Percentiles rank a stretch among this genome's conserved stretches.
phyloP scores from a whole-genome alignment of 2,888 invertebrate genomes.

The Eristalis pertinax region DNA sequence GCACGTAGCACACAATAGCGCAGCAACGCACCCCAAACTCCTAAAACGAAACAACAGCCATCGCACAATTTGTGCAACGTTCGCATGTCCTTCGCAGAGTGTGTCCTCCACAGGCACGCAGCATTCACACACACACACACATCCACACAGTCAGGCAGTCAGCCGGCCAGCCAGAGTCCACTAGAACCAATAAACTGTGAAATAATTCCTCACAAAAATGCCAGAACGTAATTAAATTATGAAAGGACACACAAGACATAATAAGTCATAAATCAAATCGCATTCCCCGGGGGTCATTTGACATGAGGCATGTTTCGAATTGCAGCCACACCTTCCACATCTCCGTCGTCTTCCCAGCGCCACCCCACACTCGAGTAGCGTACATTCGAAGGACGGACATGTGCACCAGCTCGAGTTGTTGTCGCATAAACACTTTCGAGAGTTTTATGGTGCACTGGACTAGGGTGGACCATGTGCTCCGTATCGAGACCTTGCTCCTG shows the following conservation, averaged over 20 bases:
- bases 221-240: constrained; percentile 73
- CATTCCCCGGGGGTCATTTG: constrained; percentile 71
- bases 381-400: constrained; percentile 53
- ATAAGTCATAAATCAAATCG: constrained; percentile 73
- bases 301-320: constrained; percentile 72
- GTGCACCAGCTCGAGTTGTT: constrained; percentile 67
- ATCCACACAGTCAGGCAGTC: not conserved
- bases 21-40: constrained; percentile 4
- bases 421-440: constrained; percentile 71
- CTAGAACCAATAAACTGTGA: constrained; percentile 71
- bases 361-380: constrained; percentile 4
- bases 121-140: not conserved
- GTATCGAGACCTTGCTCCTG: constrained; percentile 42
- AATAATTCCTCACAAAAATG: constrained; percentile 72
- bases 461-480: constrained; percentile 7
- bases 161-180: constrained; percentile 22
- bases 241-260: constrained; percentile 73
- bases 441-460: constrained; percentile 55
- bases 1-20: not conserved
- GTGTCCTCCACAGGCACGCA: constrained; percentile 11
- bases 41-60: constrained; percentile 11
- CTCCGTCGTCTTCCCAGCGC: not conserved
- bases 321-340: constrained; percentile 31
- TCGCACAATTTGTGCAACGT: constrained; percentile 69
- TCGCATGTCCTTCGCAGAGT: constrained; percentile 57